Evolutionary conservation across 2,797 vertebrate species (phyloP).

Genomic region (Hoplostethus mediterraneus): DNA sequence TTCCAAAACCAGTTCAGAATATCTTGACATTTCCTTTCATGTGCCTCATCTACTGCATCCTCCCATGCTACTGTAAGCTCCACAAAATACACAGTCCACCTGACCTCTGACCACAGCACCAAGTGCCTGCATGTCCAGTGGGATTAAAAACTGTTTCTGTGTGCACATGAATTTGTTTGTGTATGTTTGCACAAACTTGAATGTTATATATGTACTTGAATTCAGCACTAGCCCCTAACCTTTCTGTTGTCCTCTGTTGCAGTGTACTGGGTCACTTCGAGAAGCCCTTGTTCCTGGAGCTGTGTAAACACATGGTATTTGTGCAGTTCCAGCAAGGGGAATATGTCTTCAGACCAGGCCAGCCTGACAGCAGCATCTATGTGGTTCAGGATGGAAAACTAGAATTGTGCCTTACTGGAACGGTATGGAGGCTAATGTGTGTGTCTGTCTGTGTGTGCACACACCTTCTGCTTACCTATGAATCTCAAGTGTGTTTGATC

Average conservation of each 20-base stretch:
- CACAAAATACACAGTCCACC: no score
- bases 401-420: slow-evolving; percentile 92
- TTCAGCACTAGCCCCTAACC: background rate
- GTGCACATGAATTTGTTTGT: background rate
- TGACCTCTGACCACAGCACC: no score
- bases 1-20: no score
- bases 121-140: no score
- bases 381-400: slow-evolving; percentile 96
- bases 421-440: slow-evolving; percentile 66
- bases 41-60: no score
- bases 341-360: slow-evolving; percentile 93
- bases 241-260: slow-evolving; percentile 25
- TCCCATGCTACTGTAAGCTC: no score
- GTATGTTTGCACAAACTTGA: background rate
- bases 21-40: no score
- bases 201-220: background rate
- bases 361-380: slow-evolving; percentile 95
- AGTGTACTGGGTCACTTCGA: slow-evolving; percentile 98
- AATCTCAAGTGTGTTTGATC: no score
- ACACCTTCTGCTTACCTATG: no score
- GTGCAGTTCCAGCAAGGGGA: slow-evolving; percentile 93
- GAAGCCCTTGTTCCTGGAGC: slow-evolving; percentile 95
- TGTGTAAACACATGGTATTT: slow-evolving; percentile 97
- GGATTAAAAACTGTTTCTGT: no score
- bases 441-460: background rate